These are phyloP conservation scores for Cassiopea xamachana DNA, from an alignment of 30 jellyfish, hydroid and myxozoan genomes.

Conservation along the genomic window DNA sequence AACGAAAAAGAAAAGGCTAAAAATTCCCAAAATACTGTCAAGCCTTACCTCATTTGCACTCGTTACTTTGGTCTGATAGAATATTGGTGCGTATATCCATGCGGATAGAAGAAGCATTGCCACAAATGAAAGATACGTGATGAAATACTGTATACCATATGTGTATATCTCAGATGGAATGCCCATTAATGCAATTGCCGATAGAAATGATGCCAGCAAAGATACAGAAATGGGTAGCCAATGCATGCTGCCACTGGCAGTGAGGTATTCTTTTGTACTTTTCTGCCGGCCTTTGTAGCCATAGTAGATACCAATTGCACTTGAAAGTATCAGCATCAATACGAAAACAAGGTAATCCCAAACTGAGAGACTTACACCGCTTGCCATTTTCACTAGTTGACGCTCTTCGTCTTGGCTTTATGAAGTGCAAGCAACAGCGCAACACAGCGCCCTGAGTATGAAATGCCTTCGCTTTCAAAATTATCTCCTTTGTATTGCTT, in stretches of 20 bases:
- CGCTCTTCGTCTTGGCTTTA: not conserved
- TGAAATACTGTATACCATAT: slow-evolving; percentile 64
- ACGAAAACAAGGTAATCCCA: slow-evolving; percentile 64
- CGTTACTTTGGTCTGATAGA: slow-evolving; percentile 78
- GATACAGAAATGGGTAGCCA: slow-evolving; percentile 77
- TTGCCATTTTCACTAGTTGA: slow-evolving; percentile 20
- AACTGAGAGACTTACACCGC: slow-evolving; percentile 15
- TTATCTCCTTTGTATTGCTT: not conserved
- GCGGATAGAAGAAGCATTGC: slow-evolving; percentile 68
- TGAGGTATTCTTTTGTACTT: slow-evolving; percentile 67
- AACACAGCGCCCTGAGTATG: not conserved
- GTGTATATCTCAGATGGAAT: slow-evolving; percentile 73
- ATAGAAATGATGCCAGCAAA: slow-evolving; percentile 58
- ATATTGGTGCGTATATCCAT: slow-evolving; percentile 76
- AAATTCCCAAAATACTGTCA: not conserved
- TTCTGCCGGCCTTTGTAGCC: slow-evolving; percentile 72
- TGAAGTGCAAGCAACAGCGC: too few species aligned
- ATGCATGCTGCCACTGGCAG: slow-evolving; percentile 75
- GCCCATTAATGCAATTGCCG: slow-evolving; percentile 76
- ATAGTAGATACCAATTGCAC: slow-evolving; percentile 68
- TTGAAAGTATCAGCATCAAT: slow-evolving; percentile 60
- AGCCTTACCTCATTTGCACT: slow-evolving; percentile 86
- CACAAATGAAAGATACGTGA: slow-evolving; percentile 71
- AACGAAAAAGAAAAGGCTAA: too few species aligned
- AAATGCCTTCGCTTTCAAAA: not conserved